Evolutionary conservation across 2,888 invertebrate species (phyloP).

Genomic region (Xiphydria camelus): DNA sequence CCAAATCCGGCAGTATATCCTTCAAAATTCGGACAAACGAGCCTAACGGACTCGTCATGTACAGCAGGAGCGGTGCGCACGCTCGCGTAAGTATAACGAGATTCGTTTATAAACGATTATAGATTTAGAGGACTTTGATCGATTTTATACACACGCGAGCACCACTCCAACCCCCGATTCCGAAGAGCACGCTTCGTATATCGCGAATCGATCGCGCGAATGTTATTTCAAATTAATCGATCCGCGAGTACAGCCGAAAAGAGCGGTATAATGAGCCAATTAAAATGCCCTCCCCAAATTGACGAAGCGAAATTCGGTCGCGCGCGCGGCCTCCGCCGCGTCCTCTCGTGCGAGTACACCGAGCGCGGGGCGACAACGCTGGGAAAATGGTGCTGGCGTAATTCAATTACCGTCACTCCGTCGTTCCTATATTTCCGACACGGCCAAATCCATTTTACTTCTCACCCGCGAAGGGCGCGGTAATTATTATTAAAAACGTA

Average conservation of each 20-base stretch:
- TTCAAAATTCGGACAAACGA: slow-evolving; percentile 96
- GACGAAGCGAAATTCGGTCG: background rate
- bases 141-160: too few species aligned
- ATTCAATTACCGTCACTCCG: slow-evolving; percentile 19
- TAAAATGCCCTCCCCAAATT: slow-evolving; percentile 9
- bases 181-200: too few species aligned
- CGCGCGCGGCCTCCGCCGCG: too few species aligned
- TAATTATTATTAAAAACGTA: too few species aligned
- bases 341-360: too few species aligned
- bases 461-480: too few species aligned
- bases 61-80: slow-evolving; percentile 74
- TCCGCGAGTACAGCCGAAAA: background rate
- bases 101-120: too few species aligned
- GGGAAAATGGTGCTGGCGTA: slow-evolving; percentile 14
- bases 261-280: slow-evolving; percentile 6
- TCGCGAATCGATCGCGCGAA: too few species aligned
- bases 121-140: too few species aligned
- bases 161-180: too few species aligned
- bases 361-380: background rate
- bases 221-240: background rate
- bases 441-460: too few species aligned
- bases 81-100: slow-evolving; percentile 46
- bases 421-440: too few species aligned
- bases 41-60: slow-evolving; percentile 89
- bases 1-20: slow-evolving; percentile 84